Percentiles rank a stretch among this genome's conserved stretches.
Conservation (phyloP, 1,140 invertebrate genomes). For the Lucilia cuprina region DNA sequence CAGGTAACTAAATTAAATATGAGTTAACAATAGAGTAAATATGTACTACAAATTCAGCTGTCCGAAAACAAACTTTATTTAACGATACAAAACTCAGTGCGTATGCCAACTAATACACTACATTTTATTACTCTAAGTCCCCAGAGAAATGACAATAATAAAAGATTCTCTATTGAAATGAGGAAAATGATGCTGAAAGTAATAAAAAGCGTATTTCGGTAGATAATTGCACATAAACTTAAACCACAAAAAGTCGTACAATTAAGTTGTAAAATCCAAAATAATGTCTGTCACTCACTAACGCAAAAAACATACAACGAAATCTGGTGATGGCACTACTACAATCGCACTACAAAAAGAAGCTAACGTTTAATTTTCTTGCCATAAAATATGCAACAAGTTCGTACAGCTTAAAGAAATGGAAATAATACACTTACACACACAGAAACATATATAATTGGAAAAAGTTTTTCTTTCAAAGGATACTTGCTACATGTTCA, state of each 20-base stretch:
- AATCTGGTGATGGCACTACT: neutral
- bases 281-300: neutral
- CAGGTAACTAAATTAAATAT: too few species aligned
- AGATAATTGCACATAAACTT: neutral
- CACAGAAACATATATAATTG: neutral
- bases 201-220: neutral
- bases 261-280: slow-evolving; percentile 1
- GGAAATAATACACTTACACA: neutral
- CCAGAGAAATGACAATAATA: neutral
- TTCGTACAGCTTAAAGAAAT: neutral
- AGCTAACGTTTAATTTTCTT: neutral
- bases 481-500: neutral
- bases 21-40: too few species aligned
- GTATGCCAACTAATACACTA: neutral
- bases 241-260: slow-evolving; percentile 1
- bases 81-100: neutral
- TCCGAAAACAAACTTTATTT: neutral
- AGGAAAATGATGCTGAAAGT: neutral
- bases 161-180: neutral
- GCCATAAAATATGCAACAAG: slow-evolving; percentile 17
- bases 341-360: neutral
- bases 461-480: neutral
- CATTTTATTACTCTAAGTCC: neutral
- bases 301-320: neutral
- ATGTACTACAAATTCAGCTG: too few species aligned